Evolutionary conservation across 2,113 vertebrate genomes (phyloP).

Genomic region (Gorsachius goisagi): DNA sequence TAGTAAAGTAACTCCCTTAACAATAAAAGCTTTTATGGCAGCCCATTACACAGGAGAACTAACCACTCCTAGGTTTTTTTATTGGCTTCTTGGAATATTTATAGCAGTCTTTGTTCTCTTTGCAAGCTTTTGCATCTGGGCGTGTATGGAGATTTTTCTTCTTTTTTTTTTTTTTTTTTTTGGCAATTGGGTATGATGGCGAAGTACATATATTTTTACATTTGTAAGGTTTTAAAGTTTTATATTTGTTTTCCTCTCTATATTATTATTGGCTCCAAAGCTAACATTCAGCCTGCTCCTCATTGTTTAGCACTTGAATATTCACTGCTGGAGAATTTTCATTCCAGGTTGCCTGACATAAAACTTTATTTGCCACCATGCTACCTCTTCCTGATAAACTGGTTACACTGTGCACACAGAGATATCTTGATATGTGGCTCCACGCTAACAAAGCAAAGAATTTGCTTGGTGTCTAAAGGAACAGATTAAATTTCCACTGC

Average conservation of each 20-base stretch:
- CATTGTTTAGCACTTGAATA: not conserved
- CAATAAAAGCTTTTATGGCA: constrained; percentile 85
- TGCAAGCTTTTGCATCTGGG: constrained; percentile 65
- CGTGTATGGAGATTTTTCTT: constrained; percentile 27
- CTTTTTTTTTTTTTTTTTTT: not conserved
- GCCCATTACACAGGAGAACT: constrained; percentile 76
- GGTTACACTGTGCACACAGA: constrained; percentile 11
- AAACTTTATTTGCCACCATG: constrained; percentile 14
- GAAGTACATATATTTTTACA: not conserved
- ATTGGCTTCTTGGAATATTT: constrained; percentile 81
- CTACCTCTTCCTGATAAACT: constrained; percentile 49
- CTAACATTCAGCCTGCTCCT: not conserved
- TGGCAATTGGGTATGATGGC: not conserved
- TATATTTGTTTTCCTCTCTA: not conserved
- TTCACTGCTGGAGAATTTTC: constrained; percentile 2
- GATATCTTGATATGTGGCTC: not conserved
- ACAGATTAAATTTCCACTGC: constrained; percentile 11
- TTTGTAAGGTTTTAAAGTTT: constrained; percentile 37
- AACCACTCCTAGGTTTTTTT: constrained; percentile 80
- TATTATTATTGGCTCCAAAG: not conserved
- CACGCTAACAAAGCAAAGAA: constrained; percentile 21
- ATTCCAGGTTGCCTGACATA: not conserved
- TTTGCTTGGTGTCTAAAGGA: not conserved
- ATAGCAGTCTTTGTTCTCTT: constrained; percentile 80
- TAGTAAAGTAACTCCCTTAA: constrained; percentile 80